These are phyloP conservation scores for Lepidonotus clava DNA, from an alignment of 2,888 invertebrate species.

Conservation along the genomic window DNA sequence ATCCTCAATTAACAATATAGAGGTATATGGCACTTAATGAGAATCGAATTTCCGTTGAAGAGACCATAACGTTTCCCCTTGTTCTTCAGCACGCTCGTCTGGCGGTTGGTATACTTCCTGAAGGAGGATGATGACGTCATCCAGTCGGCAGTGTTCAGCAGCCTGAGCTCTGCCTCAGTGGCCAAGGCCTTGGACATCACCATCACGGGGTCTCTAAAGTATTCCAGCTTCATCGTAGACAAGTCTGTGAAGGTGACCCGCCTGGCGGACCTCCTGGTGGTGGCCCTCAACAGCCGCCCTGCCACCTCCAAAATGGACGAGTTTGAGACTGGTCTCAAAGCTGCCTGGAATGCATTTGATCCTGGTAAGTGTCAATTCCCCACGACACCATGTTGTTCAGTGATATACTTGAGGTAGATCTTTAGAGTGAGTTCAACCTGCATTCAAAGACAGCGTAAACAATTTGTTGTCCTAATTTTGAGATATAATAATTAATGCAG, in stretches of 20 bases:
- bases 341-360: background rate
- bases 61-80: background rate
- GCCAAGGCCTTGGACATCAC: background rate
- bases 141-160: background rate
- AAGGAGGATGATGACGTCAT: background rate
- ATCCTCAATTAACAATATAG: background rate
- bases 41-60: background rate
- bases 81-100: background rate
- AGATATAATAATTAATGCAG: too few relatives aligned
- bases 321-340: background rate
- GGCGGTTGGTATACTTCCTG: slow-evolving; percentile 34
- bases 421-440: too few relatives aligned
- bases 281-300: slow-evolving; percentile 18
- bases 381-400: too few relatives aligned
- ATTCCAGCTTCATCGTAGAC: background rate
- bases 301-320: background rate
- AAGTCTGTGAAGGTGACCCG: background rate
- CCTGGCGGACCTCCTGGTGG: background rate
- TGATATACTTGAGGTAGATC: too few relatives aligned
- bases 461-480: too few relatives aligned
- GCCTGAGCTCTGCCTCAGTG: background rate
- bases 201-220: background rate
- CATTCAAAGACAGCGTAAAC: too few relatives aligned
- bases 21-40: background rate
- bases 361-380: background rate